Evolutionary conservation across 2,113 vertebrate species (phyloP).

Genomic region (Lophura nycthemera): DNA sequence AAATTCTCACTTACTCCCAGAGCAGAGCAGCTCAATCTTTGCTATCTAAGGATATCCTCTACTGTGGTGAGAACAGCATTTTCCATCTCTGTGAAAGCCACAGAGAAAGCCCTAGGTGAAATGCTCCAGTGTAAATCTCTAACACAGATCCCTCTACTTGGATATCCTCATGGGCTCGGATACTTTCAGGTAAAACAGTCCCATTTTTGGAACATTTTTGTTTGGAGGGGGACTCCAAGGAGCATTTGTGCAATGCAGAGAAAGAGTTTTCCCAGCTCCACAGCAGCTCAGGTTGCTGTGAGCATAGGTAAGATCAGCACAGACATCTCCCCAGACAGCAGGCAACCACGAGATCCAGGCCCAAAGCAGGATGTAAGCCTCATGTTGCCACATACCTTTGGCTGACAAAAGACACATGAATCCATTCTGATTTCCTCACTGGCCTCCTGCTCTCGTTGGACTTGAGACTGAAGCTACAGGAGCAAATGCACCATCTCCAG

Average conservation of each 20-base stretch:
- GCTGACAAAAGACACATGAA: not conserved
- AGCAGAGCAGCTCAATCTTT: not conserved
- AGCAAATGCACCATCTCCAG: not conserved
- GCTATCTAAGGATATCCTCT: not conserved
- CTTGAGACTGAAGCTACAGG: not conserved
- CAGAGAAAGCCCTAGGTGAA: not conserved
- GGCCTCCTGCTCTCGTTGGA: not conserved
- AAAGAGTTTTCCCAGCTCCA: not conserved
- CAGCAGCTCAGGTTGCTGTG: not conserved
- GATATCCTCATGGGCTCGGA: not conserved
- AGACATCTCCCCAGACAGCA: not conserved
- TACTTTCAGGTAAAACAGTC: not conserved
- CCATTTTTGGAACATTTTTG: not conserved
- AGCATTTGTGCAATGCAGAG: not conserved
- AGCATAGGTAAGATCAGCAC: not conserved
- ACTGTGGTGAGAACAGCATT: not conserved
- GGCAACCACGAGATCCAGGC: not conserved
- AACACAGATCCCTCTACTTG: not conserved
- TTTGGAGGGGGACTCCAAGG: not conserved
- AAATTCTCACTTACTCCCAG: not conserved
- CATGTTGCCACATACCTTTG: not conserved
- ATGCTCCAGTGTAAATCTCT: not conserved
- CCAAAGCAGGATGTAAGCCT: not conserved
- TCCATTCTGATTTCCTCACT: not conserved
- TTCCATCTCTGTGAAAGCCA: not conserved